Evolutionary conservation across 2,113 vertebrate genomes (phyloP).

Genomic region (Poicephalus gulielmi): DNA sequence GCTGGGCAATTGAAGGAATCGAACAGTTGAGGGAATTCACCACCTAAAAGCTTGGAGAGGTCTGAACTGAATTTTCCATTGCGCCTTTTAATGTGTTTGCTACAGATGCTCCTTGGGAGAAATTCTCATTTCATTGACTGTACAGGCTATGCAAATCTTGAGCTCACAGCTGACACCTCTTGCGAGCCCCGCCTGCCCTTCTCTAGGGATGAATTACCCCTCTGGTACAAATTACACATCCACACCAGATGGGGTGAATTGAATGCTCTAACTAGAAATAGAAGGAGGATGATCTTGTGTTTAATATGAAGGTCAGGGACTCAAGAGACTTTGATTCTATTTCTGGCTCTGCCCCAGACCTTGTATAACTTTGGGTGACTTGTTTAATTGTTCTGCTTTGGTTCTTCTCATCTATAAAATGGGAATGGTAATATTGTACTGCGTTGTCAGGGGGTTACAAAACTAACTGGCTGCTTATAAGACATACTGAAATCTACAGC

Average conservation of each 20-base stretch:
- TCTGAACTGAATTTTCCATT: not conserved
- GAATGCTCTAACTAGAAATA: conserved; percentile 55
- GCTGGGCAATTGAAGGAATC: not conserved
- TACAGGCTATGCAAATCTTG: conserved; percentile 46
- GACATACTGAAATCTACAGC: not conserved
- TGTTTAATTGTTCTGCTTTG: conserved; percentile 61
- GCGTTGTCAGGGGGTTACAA: conserved; percentile 23
- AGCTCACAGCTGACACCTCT: conserved; percentile 47
- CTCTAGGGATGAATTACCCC: conserved; percentile 65
- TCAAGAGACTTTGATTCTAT: conserved; percentile 62
- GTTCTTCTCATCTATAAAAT: conserved; percentile 62
- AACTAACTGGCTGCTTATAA: conserved; percentile 46
- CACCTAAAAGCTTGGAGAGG: not conserved
- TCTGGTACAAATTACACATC: conserved; percentile 57
- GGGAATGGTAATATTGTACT: conserved; percentile 40
- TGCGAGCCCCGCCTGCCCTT: conserved; percentile 37
- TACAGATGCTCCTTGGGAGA: conserved; percentile 38
- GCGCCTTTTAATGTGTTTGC: not conserved
- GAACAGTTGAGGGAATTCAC: not conserved
- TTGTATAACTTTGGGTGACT: conserved; percentile 70
- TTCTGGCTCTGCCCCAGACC: conserved; percentile 61
- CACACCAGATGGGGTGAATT: conserved; percentile 64
- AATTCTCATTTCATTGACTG: conserved; percentile 14
- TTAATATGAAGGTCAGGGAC: conserved; percentile 66
- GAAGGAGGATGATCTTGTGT: conserved; percentile 64